Conservation (phyloP, 2,797 vertebrate genomes). For the Pseudotriccus pelzelni region DNA sequence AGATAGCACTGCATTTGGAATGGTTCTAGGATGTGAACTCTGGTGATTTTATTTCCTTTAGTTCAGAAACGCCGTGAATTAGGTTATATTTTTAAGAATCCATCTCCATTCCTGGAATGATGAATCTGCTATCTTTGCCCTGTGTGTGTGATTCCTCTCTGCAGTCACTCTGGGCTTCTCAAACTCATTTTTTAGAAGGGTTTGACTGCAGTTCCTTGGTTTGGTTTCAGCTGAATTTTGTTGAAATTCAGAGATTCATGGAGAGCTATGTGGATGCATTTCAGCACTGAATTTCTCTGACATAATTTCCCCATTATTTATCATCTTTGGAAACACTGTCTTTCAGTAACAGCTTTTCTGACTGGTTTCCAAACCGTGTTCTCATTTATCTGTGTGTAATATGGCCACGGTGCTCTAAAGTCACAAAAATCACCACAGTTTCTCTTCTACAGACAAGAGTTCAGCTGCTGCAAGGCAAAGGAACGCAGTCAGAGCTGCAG, state of each 20-base stretch:
- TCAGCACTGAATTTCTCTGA: neutral
- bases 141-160: neutral
- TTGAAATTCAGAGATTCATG: conserved; percentile 15
- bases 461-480: neutral
- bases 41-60: neutral
- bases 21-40: neutral
- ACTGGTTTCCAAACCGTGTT: neutral
- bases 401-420: neutral
- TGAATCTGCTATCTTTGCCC: neutral
- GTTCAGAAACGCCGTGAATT: neutral
- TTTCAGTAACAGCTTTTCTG: conserved; percentile 10
- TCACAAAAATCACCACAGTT: neutral
- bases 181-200: neutral
- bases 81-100: neutral
- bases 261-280: neutral
- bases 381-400: neutral
- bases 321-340: neutral
- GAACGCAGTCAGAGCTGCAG: neutral
- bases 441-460: neutral
- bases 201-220: conserved; percentile 3
- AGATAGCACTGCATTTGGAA: neutral
- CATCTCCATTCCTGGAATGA: neutral
- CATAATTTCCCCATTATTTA: neutral
- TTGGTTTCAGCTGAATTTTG: conserved; percentile 34
- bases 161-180: neutral